Conservation (phyloP, 2,113 vertebrate genomes). For the Hyla sarda region DNA sequence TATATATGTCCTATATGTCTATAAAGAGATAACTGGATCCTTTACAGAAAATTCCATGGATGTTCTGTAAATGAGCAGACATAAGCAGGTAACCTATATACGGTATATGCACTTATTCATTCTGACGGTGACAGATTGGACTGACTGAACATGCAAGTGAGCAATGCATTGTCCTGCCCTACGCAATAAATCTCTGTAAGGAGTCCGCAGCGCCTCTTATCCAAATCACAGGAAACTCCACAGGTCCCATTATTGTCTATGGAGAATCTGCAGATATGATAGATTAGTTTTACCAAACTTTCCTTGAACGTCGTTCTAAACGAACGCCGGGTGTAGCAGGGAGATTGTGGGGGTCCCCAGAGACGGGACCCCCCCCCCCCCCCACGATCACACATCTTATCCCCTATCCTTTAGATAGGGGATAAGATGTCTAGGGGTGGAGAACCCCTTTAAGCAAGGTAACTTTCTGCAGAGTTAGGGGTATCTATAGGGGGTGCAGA, state of each 20-base stretch:
- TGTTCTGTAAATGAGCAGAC: constrained; percentile 30
- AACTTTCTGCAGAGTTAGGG: too few species aligned
- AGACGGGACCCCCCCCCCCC: too few species aligned
- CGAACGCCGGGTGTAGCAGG: too few species aligned
- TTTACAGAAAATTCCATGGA: not conserved
- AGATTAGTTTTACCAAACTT: not conserved
- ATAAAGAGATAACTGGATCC: not conserved
- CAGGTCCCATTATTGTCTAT: not conserved
- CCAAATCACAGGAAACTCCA: not conserved
- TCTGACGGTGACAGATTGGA: constrained; percentile 40
- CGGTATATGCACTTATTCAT: constrained; percentile 3
- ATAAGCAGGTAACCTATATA: constrained; percentile 42
- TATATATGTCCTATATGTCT: not conserved
- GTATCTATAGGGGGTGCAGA: too few species aligned
- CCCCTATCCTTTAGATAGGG: too few species aligned
- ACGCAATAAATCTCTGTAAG: constrained; percentile 33
- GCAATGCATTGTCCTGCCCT: constrained; percentile 2
- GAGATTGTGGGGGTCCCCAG: too few species aligned
- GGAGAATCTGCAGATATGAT: not conserved
- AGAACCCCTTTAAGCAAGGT: too few species aligned
- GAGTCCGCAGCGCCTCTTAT: not conserved
- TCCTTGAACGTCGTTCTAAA: not conserved
- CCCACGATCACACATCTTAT: too few species aligned
- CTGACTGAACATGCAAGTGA: not conserved
- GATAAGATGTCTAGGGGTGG: too few species aligned